A percentile compares a stretch with the other conserved stretches of the same genome.
phyloP scores from a whole-genome alignment of 1,140 invertebrate genomes.

The Melitaea cinxia region DNA sequence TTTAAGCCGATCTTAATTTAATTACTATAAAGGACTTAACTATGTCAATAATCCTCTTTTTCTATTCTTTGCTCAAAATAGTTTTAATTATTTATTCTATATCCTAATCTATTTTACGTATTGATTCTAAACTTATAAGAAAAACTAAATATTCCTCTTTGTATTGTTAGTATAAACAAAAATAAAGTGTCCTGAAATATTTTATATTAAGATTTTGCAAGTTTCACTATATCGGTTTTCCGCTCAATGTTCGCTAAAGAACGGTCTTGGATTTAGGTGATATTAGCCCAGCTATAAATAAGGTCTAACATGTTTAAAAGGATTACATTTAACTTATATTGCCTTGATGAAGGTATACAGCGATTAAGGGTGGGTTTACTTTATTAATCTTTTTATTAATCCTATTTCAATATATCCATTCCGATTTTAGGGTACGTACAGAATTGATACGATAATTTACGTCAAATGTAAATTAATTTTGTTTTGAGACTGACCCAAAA shows the following conservation, averaged over 20 bases:
- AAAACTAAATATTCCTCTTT: no score
- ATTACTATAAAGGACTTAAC: no score
- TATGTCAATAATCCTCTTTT: no score
- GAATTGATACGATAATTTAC: no score
- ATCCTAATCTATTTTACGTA: no score
- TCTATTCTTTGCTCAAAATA: no score
- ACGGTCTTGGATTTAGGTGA: slow-evolving; percentile 57
- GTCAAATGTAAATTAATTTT: neutral
- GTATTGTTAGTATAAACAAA: no score
- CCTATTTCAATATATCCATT: slow-evolving; percentile 1
- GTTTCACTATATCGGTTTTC: slow-evolving; percentile 28
- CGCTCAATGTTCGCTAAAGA: slow-evolving; percentile 50
- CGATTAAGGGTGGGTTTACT: slow-evolving; percentile 34
- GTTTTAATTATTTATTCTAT: no score
- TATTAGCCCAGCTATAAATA: slow-evolving; percentile 77
- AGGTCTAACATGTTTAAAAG: slow-evolving; percentile 71
- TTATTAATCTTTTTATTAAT: slow-evolving; percentile 12
- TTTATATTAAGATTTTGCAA: slow-evolving; percentile 13
- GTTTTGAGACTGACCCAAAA: neutral
- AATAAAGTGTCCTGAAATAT: no score
- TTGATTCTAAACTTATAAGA: no score
- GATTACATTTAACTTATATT: slow-evolving; percentile 73
- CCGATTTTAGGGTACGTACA: neutral
- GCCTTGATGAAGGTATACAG: slow-evolving; percentile 64
- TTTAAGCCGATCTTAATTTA: no score